Evolutionary conservation across 2,888 invertebrate species (phyloP).

Genomic region (Dexiosoma caninum): DNA sequence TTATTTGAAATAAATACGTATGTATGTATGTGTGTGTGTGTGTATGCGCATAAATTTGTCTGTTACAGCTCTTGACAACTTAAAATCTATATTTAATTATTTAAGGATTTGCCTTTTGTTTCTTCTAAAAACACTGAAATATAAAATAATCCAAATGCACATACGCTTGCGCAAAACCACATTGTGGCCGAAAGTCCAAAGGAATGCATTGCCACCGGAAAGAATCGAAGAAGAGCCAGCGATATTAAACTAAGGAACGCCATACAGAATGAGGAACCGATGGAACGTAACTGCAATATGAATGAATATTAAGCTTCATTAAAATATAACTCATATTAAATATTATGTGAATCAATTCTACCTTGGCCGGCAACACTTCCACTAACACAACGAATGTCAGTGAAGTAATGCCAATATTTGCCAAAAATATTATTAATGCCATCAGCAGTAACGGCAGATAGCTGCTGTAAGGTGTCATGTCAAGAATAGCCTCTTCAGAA

Average conservation of each 20-base stretch:
- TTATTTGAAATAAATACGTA: background rate
- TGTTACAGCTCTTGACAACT: background rate
- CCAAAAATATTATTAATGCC: slow-evolving; percentile 72
- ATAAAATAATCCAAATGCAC: slow-evolving; percentile 71
- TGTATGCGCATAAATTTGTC: no score
- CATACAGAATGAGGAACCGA: slow-evolving; percentile 70
- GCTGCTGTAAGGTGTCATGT: slow-evolving; percentile 66
- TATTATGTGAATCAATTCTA: slow-evolving; percentile 48
- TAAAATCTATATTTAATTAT: slow-evolving; percentile 6
- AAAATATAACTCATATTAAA: background rate
- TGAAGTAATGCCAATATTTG: slow-evolving; percentile 73
- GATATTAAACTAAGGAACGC: slow-evolving; percentile 68
- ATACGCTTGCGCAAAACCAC: slow-evolving; percentile 71
- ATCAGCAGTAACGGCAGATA: slow-evolving; percentile 71
- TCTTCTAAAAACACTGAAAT: slow-evolving; percentile 71
- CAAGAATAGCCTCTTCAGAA: slow-evolving; percentile 63
- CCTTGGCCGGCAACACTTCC: slow-evolving; percentile 75
- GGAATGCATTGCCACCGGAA: slow-evolving; percentile 70
- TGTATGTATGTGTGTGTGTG: background rate
- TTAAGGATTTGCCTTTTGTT: slow-evolving; percentile 74
- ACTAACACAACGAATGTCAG: slow-evolving; percentile 73
- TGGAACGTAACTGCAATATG: slow-evolving; percentile 67
- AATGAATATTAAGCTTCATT: background rate
- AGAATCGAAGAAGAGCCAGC: slow-evolving; percentile 70
- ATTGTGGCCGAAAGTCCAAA: slow-evolving; percentile 72